Base-by-base conservation (phyloP, 2,888 invertebrate species). In the Troides aeacus region DNA sequence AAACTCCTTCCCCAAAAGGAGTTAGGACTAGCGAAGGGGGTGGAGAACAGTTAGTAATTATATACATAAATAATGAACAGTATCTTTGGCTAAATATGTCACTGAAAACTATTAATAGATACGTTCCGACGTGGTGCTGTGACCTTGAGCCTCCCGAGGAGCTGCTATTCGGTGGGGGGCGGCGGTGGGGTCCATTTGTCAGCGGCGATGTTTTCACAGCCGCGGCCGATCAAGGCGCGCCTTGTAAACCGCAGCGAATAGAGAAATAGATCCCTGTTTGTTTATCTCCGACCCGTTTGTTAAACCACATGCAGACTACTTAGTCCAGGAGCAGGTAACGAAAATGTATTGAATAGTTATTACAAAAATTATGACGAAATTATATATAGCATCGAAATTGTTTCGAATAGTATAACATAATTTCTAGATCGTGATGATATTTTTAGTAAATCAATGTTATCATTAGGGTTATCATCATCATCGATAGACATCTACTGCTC, bases 261-360 rank as follows among this genome's bases (percentile, higher is more conserved):
- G 74, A 72, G 74, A 73, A 77, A 76, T 73, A 74, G 75, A 76
- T 76, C 73, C 72, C 12, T 72, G 78, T 84, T 84, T 86, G 81
- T 85, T 85, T 85, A 83, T 79, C 77, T 77, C 77, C 75, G 77
- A 74, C 74, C 76, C 77, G 79, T 76, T 79, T 82, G 81, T 77
- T 78, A 78, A 46, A 79, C 84, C 85, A 81, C 81, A 82, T 82
- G 83, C 78, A 75, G 68, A 64, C 36, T 79, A 24, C 46, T n/a
- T 72, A 74, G 68, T 24, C 64, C n/a, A 23, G 60, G 73, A 72
- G 74, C 69, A 53, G n/a, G 58, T 39, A 62, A 66, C n/a, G 23
- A 30, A 30, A 65, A 53, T 17, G 2, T 6, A 10, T 39, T 39
- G 3, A 30, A 30, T 30, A 30, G 30, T 30, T 30, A 5, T 30